These are phyloP conservation scores for Pachycephala philippinensis DNA, from an alignment of 2,113 vertebrate species.

Conservation along the genomic window DNA sequence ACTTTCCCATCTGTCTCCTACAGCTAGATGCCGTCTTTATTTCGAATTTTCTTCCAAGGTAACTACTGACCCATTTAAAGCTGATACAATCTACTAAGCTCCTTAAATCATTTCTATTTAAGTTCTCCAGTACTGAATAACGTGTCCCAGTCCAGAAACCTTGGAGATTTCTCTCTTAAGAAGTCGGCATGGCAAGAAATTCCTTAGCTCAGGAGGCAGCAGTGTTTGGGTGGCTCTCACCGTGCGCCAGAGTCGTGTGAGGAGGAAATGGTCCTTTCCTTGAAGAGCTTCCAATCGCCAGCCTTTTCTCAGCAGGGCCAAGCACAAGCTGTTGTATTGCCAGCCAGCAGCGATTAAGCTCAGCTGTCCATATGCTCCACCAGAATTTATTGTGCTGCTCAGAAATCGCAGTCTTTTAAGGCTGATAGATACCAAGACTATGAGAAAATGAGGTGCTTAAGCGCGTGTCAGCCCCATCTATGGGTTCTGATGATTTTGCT, in stretches of 20 bases:
- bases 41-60: neutral
- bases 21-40: neutral
- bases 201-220: neutral
- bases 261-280: conserved; percentile 6
- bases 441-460: neutral
- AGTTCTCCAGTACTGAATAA: neutral
- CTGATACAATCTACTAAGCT: conserved; percentile 6
- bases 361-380: conserved; percentile 44
- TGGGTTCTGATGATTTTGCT: neutral
- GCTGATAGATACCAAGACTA: neutral
- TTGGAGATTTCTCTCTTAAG: neutral
- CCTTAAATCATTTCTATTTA: neutral
- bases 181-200: neutral
- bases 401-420: conserved; percentile 26
- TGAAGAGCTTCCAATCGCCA: conserved; percentile 31
- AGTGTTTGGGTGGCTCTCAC: neutral
- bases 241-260: accelerated
- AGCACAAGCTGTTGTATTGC: conserved; percentile 36
- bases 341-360: neutral
- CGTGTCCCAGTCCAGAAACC: accelerated
- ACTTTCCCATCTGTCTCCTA: conserved; percentile 2
- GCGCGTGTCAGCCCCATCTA: neutral
- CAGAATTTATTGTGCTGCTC: conserved; percentile 45
- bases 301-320: conserved; percentile 54
- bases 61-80: conserved; percentile 9